Conservation (phyloP, 2,113 vertebrate genomes). For the Heloderma charlesbogerti region DNA sequence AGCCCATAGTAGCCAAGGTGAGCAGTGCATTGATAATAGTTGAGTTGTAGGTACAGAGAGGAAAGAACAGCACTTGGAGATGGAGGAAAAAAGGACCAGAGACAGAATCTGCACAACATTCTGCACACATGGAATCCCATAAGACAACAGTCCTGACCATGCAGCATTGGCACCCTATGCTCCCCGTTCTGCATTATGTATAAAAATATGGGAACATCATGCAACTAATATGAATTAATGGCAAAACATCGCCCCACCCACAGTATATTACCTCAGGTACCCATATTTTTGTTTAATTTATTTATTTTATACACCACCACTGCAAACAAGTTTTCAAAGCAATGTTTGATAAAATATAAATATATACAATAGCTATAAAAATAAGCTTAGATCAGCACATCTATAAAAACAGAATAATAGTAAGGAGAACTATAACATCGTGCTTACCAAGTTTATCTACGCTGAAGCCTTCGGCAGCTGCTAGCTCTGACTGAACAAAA, state of each 20-base stretch:
- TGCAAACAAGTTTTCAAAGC: neutral
- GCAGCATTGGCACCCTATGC: neutral
- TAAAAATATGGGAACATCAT: neutral
- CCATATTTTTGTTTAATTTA: neutral
- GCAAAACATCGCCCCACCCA: neutral
- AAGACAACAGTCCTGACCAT: neutral
- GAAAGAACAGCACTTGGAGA: neutral
- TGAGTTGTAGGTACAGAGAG: neutral
- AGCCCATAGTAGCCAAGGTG: neutral
- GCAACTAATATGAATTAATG: neutral
- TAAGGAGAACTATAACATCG: neutral
- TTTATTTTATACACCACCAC: neutral
- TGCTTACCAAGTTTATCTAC: constrained; percentile 75
- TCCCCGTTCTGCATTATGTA: neutral
- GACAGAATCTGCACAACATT: neutral
- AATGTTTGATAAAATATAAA: neutral
- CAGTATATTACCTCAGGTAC: too few species aligned
- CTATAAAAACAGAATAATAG: too few species aligned
- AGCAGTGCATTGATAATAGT: neutral
- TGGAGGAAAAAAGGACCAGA: neutral
- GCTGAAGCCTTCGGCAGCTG: constrained; percentile 83
- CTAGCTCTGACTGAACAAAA: constrained; percentile 89
- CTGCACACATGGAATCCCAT: neutral
- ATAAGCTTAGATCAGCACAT: neutral
- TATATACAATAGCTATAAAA: neutral